These are phyloP conservation scores for Proisotoma minuta DNA, from an alignment of 2,888 invertebrate genomes.

Conservation along the genomic window DNA sequence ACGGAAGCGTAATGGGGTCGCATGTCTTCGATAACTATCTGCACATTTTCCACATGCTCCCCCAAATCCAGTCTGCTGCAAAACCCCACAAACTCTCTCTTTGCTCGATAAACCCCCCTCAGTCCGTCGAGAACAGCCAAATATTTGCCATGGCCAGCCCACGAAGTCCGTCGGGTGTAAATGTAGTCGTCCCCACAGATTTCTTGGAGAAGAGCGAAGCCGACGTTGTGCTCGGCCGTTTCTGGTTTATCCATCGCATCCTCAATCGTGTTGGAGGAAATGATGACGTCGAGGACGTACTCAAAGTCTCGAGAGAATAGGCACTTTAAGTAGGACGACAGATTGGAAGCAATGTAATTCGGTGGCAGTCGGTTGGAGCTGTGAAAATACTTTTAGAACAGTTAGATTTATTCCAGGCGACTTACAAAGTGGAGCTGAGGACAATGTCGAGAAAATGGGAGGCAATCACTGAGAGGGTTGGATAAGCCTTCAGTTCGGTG, in stretches of 20 bases:
- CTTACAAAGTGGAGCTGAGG: slow-evolving; percentile 18
- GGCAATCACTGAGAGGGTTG: slow-evolving; percentile 21
- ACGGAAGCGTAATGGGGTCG: no score
- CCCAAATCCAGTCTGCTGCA: no score
- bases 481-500: slow-evolving; percentile 8
- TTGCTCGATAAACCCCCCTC: no score
- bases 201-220: slow-evolving; percentile 15
- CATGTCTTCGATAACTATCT: no score
- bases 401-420: slow-evolving; percentile 3
- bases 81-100: no score
- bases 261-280: slow-evolving; percentile 21
- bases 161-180: neutral
- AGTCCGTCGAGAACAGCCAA: no score
- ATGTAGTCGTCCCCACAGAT: slow-evolving; percentile 17
- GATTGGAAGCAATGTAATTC: slow-evolving; percentile 6
- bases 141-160: no score
- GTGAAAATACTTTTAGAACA: neutral
- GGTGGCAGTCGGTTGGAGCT: neutral
- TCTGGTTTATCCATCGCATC: no score
- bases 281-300: slow-evolving; percentile 23
- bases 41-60: no score
- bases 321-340: slow-evolving; percentile 19
- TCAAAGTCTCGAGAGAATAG: slow-evolving; percentile 21
- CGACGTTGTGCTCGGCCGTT: neutral
- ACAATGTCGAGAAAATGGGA: slow-evolving; percentile 18